These are phyloP conservation scores for Tinea pellionella DNA, from an alignment of 2,888 invertebrate species.

Conservation along the genomic window DNA sequence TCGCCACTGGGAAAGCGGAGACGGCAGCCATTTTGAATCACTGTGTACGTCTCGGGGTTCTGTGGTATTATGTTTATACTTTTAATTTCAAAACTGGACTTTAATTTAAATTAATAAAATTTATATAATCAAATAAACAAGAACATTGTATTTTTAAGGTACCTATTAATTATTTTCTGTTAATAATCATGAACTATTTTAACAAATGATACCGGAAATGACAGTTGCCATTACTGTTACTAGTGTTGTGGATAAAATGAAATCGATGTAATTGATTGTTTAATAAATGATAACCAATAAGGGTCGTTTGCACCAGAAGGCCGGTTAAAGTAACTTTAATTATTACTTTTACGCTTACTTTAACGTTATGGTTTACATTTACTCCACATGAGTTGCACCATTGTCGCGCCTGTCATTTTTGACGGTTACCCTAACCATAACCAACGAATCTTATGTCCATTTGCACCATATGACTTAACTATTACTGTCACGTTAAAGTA, in stretches of 20 bases:
- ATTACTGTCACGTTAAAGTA: too few species aligned
- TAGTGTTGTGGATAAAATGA: neutral
- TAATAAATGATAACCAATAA: too few species aligned
- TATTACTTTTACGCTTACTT: too few species aligned
- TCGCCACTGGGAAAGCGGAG: conserved; percentile 5
- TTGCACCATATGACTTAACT: too few species aligned
- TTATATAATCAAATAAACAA: neutral
- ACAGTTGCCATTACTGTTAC: neutral
- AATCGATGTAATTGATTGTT: neutral
- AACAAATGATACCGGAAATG: neutral
- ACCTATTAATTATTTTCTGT: neutral
- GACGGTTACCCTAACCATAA: too few species aligned
- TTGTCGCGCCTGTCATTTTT: too few species aligned
- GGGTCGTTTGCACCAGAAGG: too few species aligned
- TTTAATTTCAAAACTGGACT: neutral
- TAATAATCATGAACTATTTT: neutral
- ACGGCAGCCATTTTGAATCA: conserved; percentile 5
- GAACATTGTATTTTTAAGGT: neutral
- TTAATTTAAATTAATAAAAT: neutral
- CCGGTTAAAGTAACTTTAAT: too few species aligned
- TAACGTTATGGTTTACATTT: too few species aligned
- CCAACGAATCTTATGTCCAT: too few species aligned
- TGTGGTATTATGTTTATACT: neutral
- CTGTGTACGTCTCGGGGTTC: neutral
- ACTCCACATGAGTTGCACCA: too few species aligned